These are phyloP conservation scores for Ondatra zibethicus DNA, from an alignment of 2,113 vertebrate genomes.

Conservation along the genomic window DNA sequence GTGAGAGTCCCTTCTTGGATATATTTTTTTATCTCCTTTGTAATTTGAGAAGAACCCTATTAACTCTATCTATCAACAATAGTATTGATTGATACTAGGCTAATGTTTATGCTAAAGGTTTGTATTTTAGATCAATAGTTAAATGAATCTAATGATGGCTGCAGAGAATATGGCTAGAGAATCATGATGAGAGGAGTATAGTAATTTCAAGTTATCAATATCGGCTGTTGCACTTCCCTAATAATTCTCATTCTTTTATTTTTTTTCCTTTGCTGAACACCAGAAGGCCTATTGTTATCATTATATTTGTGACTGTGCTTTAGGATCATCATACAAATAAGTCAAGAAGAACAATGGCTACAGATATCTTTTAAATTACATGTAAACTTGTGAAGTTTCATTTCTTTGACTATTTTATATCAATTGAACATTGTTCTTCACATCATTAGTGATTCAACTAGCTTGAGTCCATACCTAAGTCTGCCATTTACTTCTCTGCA, in stretches of 20 bases:
- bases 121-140: neutral
- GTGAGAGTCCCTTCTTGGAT: neutral
- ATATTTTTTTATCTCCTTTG: neutral
- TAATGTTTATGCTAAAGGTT: neutral
- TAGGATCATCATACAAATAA: neutral
- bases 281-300: neutral
- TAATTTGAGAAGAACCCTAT: neutral
- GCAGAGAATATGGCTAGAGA: neutral
- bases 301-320: neutral
- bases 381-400: neutral
- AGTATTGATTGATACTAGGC: neutral
- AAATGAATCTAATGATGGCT: neutral
- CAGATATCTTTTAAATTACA: neutral
- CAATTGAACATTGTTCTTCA: neutral
- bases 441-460: neutral
- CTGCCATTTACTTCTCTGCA: neutral
- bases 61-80: neutral
- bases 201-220: neutral
- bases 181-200: rapidly evolving
- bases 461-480: rapidly evolving
- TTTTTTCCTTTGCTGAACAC: neutral
- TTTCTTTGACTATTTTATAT: neutral
- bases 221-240: no score
- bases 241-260: neutral
- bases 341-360: neutral